These are phyloP conservation scores for Notolepis coatsorum DNA, from an alignment of 2,797 vertebrate species.

Conservation along the genomic window DNA sequence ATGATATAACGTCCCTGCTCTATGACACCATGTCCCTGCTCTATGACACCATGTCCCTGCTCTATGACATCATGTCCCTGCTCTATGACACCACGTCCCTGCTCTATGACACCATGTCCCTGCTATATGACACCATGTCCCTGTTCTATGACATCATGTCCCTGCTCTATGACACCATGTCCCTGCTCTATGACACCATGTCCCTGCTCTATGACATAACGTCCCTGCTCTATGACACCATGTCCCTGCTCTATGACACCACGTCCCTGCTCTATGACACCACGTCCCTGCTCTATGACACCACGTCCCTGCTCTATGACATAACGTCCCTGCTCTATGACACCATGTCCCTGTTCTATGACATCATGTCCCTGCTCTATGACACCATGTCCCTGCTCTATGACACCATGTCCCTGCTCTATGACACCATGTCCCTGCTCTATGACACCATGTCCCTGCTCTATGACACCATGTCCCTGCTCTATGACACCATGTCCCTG, in stretches of 20 bases:
- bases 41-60: too few relatives aligned
- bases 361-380: too few relatives aligned
- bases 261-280: conserved; percentile 42
- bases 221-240: conserved; percentile 51
- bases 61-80: conserved; percentile 28
- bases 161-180: conserved; percentile 55
- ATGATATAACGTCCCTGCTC: too few relatives aligned
- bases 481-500: conserved; percentile 44
- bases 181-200: conserved; percentile 47
- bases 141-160: conserved; percentile 49
- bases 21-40: conserved; percentile 44
- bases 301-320: too few relatives aligned
- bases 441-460: conserved; percentile 44
- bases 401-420: too few relatives aligned
- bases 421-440: conserved; percentile 45
- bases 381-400: conserved; percentile 41
- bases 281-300: conserved; percentile 53
- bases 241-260: conserved; percentile 51
- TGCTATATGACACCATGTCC: conserved; percentile 60
- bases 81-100: conserved; percentile 44
- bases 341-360: conserved; percentile 48
- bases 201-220: conserved; percentile 50
- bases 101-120: conserved; percentile 46
- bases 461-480: too few relatives aligned
- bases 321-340: conserved; percentile 36